These are phyloP conservation scores for Zaprionus gabonicus DNA, from an alignment of 1,140 invertebrate genomes.

Conservation along the genomic window DNA sequence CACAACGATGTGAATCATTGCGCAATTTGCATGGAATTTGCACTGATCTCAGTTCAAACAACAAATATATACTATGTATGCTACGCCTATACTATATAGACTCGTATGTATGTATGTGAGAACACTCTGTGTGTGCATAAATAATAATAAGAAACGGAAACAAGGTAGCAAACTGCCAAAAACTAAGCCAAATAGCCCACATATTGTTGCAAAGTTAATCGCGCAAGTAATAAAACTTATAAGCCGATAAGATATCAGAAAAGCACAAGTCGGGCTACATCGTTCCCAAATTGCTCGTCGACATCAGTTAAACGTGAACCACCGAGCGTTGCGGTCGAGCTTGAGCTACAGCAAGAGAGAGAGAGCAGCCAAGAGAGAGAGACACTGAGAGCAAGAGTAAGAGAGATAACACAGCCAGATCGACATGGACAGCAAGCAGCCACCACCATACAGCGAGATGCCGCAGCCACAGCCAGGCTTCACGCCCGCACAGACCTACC, in stretches of 20 bases:
- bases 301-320: conserved; percentile 49
- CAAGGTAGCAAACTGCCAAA: conserved; percentile 21
- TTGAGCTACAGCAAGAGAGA: neutral
- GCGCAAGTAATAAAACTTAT: conserved; percentile 14
- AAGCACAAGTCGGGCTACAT: conserved; percentile 3
- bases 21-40: neutral
- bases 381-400: neutral
- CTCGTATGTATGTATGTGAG: neutral
- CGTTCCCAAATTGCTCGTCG: neutral
- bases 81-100: neutral
- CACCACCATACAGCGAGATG: conserved; percentile 85
- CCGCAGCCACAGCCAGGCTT: conserved; percentile 84
- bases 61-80: conserved; percentile 2
- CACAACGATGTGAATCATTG: conserved; percentile 25
- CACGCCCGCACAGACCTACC: conserved; percentile 72
- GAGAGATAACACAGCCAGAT: neutral
- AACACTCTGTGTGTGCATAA: neutral
- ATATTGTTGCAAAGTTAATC: conserved; percentile 23
- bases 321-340: conserved; percentile 24
- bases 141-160: conserved; percentile 27
- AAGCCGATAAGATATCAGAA: conserved; percentile 35
- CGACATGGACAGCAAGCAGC: conserved; percentile 83
- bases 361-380: neutral
- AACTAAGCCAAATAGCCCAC: conserved; percentile 21
- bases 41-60: conserved; percentile 12